phyloP scores from a whole-genome alignment of 2,888 invertebrate genomes.

The Limnephilus auricula region DNA sequence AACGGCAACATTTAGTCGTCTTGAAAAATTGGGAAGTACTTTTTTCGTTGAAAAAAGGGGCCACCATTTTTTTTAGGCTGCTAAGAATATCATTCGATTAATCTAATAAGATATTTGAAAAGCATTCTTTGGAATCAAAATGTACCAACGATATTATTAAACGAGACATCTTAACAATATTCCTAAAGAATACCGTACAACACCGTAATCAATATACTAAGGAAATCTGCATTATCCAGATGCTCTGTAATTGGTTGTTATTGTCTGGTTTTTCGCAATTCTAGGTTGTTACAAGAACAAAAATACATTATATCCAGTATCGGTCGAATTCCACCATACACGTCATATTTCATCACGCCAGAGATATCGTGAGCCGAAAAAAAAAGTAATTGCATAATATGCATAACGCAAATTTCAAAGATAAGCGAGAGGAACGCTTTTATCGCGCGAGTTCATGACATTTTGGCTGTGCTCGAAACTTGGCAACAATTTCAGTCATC shows the following conservation, averaged over 20 bases:
- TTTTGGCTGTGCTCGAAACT: constrained; percentile 11
- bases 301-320: not conserved
- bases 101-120: no score
- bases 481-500: constrained; percentile 10
- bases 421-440: constrained; percentile 17
- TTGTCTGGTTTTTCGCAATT: not conserved
- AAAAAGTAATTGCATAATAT: constrained; percentile 2
- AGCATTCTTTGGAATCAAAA: no score
- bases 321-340: not conserved
- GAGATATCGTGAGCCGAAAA: not conserved
- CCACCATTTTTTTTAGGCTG: not conserved
- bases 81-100: not conserved
- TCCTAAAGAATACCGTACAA: no score
- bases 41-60: not conserved
- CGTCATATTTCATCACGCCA: constrained; percentile 3
- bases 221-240: not conserved
- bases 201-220: no score
- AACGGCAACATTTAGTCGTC: no score
- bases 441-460: constrained; percentile 41
- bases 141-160: no score
- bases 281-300: not conserved
- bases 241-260: not conserved
- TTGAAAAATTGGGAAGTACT: no score
- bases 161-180: no score
- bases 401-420: not conserved